Evolutionary conservation across 2,888 invertebrate species (phyloP).

Genomic region (Parthenolecanium corni): DNA sequence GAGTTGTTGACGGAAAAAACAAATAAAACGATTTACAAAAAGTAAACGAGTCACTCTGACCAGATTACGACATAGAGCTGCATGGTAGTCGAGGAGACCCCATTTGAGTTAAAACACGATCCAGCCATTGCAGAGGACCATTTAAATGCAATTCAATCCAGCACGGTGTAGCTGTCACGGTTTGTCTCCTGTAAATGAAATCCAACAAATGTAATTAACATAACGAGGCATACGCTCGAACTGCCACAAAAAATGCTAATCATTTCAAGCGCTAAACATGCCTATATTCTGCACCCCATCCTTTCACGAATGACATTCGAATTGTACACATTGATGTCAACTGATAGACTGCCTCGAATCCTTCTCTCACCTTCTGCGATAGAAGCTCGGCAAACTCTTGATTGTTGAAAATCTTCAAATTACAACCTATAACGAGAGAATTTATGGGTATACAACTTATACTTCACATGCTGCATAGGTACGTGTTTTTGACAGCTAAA

Average conservation of each 20-base stretch:
- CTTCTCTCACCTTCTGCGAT: slow-evolving; percentile 90
- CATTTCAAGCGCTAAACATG: too few species aligned
- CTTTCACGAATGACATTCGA: slow-evolving; percentile 97
- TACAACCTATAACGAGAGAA: slow-evolving; percentile 53
- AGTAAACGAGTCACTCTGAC: too few species aligned
- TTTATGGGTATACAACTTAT: too few species aligned
- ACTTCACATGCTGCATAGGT: too few species aligned
- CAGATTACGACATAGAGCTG: slow-evolving; percentile 80
- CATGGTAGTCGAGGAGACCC: slow-evolving; percentile 86
- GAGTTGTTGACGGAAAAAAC: neutral
- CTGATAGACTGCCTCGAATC: slow-evolving; percentile 97
- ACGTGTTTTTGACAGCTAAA: too few species aligned
- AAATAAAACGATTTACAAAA: too few species aligned
- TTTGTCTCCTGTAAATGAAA: slow-evolving; percentile 66
- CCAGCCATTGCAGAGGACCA: slow-evolving; percentile 94
- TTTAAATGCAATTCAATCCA: slow-evolving; percentile 98
- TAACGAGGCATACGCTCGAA: neutral
- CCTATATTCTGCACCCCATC: slow-evolving; percentile 95
- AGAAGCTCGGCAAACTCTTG: slow-evolving; percentile 93
- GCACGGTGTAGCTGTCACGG: slow-evolving; percentile 95
- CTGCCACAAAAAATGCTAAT: neutral
- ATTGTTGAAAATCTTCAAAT: slow-evolving; percentile 97
- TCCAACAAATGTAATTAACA: neutral
- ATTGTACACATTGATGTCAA: slow-evolving; percentile 97
- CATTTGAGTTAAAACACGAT: slow-evolving; percentile 94